These are phyloP conservation scores for Sarcoramphus papa DNA, from an alignment of 2,797 vertebrate genomes.

Conservation along the genomic window DNA sequence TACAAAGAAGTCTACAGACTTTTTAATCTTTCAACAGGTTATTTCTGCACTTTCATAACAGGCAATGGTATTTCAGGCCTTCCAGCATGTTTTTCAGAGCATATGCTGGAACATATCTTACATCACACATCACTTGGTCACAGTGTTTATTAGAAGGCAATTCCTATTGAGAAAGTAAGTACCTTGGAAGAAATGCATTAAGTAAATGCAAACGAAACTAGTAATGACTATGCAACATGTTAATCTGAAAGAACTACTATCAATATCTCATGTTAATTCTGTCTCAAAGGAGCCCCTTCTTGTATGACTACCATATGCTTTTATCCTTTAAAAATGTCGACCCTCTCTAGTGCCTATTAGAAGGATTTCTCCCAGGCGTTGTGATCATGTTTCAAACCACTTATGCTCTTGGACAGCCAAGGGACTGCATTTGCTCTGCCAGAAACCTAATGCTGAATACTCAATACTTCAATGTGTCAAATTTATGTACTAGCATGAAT, in stretches of 20 bases:
- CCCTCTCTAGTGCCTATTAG: conserved; percentile 29
- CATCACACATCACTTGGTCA: neutral
- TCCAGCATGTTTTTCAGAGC: neutral
- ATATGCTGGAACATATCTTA: neutral
- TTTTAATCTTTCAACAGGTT: neutral
- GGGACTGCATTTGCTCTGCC: conserved; percentile 50
- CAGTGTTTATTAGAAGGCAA: neutral
- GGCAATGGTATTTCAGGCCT: neutral
- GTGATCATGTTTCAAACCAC: conserved; percentile 56
- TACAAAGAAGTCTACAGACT: neutral
- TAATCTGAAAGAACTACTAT: conserved; percentile 44
- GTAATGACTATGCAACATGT: conserved; percentile 18
- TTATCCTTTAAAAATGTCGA: conserved; percentile 37
- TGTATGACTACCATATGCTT: conserved; percentile 45
- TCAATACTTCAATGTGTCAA: conserved; percentile 37
- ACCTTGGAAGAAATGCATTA: conserved; percentile 39
- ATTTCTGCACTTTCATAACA: neutral
- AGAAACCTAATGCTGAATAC: conserved; percentile 56
- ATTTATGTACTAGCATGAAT: conserved; percentile 36
- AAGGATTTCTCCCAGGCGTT: conserved; percentile 18
- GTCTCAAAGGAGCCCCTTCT: conserved; percentile 29
- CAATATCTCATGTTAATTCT: conserved; percentile 56
- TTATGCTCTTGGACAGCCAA: conserved; percentile 59
- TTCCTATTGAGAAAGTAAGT: neutral
- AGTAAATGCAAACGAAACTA: conserved; percentile 16